Base-by-base conservation (phyloP, 23 tunicate species). In the Corella eumyota region DNA sequence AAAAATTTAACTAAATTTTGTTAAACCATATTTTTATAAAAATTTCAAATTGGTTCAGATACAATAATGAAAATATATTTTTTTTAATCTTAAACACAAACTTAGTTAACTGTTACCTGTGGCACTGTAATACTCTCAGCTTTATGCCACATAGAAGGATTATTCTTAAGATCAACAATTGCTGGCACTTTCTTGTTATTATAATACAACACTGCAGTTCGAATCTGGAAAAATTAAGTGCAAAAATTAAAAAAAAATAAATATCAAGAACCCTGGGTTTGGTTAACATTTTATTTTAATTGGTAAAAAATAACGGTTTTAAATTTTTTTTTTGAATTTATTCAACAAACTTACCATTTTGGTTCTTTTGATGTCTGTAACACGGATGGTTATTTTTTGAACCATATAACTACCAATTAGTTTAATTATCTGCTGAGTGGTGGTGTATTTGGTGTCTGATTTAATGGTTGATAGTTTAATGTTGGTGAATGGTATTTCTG, bases 101-200 rank as follows among this genome's bases (percentile, higher is more conserved):
- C 9, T 53, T 59, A 13, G 25, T 26, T 59, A 28, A 30, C 65
- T 7, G 3, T 1, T 36, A 79, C 88, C 69, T 79, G 77, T 0
- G 88, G 88, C 30, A 79, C 70, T 22, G 71, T 77, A 45, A 88
- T 67, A 28, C 68, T 68, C 37, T 79, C 73, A n/a, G 96, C 96
- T 29, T 78, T 58, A 51, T 75, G 80, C 97, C 97, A 90, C 79
- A 90, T 64, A 13, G 85, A 38, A 20, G 97, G 97, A 22, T 80
- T 80, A 59, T 90, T 90, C 64, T 90, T 90, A 64, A 90, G 51
- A 38, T 90, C 97, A 11, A 90, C 77, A 31, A 90, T 81, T 6
- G 97, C 91, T 0, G 91, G 79, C n/a, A 75, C 91, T 29, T 57
- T 80, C 69, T 81, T 90, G 52, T 80, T 90, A 79, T 80, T 90